Base-by-base conservation (phyloP, 2,888 invertebrate genomes). In the Rhodophaea formosa region DNA sequence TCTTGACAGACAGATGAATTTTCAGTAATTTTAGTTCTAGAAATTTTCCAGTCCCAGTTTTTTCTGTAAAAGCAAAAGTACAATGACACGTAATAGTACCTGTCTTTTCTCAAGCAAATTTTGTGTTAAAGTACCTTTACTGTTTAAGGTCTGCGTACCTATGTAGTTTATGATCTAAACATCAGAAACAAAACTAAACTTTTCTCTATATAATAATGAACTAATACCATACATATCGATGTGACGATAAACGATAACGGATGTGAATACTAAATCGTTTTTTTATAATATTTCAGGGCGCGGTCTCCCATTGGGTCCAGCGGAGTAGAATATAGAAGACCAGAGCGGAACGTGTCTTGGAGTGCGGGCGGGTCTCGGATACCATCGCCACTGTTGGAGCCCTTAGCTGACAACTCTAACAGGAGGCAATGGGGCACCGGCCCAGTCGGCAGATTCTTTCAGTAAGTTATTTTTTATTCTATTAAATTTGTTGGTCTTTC, bases 371-470 rank as follows among this genome's bases (percentile, higher is more conserved):
- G 96, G 8, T 94, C 95, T 16, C 92, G 96, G 64, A 96, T 97
- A 68, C 94, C 95, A 63, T 93, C 95, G 12, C 94, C 94, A 55
- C 93, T 97, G 70, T 92, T 98, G 59, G 97, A 97, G 76, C 95
- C 96, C n/a, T 94, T 97, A 14, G 93, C 97, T 62, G 97, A 98
- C 82, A 97, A 98, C 88, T 97, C 97, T 15, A 95, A 98, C 79
- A 93, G 98, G 63, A 94, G 98, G 71, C 95, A 95, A 81, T 96
- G 95, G 82, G 95, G 97, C 72, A 94, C 96, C 95, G 95, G 97
- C 69, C 93, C 96, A 84, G 93, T 96, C 56, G 96, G 96, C 52
- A 92, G 95, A 70, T 92, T 96, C 75, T 95, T 96, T 78, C 94
- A 96, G 94, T 95, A 82, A 91, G 82, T 35, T 7, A 10, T 16